phyloP scores from a whole-genome alignment of 2,113 vertebrate genomes.

The Vicugna pacos region DNA sequence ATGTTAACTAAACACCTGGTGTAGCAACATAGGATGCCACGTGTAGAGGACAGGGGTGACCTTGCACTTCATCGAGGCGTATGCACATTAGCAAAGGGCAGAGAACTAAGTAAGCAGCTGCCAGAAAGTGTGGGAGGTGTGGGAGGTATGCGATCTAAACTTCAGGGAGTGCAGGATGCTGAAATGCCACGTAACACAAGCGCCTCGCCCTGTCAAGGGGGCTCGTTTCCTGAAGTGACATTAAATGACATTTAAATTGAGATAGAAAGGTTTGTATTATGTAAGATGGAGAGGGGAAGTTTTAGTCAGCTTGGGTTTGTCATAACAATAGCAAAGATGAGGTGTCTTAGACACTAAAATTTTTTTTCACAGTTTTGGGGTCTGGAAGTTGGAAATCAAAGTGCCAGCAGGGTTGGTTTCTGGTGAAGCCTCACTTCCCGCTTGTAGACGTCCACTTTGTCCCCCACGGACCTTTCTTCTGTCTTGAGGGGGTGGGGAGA shows the following conservation, averaged over 20 bases:
- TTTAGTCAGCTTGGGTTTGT: not conserved
- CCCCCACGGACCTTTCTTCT: not conserved
- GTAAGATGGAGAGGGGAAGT: not conserved
- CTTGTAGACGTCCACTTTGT: not conserved
- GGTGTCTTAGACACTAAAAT: not conserved
- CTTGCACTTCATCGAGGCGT: not conserved
- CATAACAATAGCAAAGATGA: not conserved
- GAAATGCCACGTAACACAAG: not conserved
- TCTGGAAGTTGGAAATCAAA: not conserved
- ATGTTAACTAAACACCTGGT: not conserved
- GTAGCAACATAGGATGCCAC: not conserved
- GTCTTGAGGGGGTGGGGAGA: fast-evolving
- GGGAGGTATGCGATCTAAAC: not conserved
- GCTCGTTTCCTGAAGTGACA: not conserved
- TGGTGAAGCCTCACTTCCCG: not conserved
- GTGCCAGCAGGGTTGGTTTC: not conserved
- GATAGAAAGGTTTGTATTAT: not conserved
- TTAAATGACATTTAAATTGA: not conserved
- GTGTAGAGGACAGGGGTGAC: not conserved
- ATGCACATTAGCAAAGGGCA: not conserved
- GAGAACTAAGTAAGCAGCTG: not conserved
- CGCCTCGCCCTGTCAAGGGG: not conserved
- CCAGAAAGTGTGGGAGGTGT: not conserved
- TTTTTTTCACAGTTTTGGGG: not conserved
- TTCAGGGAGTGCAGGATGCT: not conserved